Conservation (phyloP, 1,140 invertebrate species). For the Anastrepha obliqua region DNA sequence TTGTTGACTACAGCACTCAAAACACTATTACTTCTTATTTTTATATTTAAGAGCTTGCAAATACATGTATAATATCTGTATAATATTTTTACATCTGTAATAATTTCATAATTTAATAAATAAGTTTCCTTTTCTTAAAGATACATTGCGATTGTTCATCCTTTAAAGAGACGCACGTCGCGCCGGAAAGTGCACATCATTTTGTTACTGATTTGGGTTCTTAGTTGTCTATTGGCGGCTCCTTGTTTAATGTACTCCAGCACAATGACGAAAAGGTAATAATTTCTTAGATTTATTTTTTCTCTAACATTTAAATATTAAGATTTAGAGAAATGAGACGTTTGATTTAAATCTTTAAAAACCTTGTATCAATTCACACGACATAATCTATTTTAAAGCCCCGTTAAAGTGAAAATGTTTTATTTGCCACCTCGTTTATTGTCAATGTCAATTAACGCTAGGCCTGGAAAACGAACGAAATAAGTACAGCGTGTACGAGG, state of each 20-base stretch:
- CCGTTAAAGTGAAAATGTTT: background rate
- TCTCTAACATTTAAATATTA: background rate
- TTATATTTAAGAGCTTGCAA: no score
- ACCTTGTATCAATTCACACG: no score
- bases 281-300: background rate
- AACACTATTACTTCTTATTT: no score
- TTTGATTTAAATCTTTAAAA: background rate
- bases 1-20: no score
- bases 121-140: conserved; percentile 76
- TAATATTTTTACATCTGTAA: no score
- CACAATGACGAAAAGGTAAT: conserved; percentile 84
- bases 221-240: conserved; percentile 84
- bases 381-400: background rate
- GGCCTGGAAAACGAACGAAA: no score
- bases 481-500: no score
- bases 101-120: background rate
- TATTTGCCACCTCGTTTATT: no score
- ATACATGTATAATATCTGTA: no score
- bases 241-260: conserved; percentile 90
- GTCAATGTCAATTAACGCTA: no score
- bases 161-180: conserved; percentile 89
- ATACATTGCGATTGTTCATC: conserved; percentile 93
- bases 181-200: conserved; percentile 84
- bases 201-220: conserved; percentile 87
- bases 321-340: background rate